phyloP scores from a whole-genome alignment of 2,888 invertebrate species.

The Andrena minutula region DNA sequence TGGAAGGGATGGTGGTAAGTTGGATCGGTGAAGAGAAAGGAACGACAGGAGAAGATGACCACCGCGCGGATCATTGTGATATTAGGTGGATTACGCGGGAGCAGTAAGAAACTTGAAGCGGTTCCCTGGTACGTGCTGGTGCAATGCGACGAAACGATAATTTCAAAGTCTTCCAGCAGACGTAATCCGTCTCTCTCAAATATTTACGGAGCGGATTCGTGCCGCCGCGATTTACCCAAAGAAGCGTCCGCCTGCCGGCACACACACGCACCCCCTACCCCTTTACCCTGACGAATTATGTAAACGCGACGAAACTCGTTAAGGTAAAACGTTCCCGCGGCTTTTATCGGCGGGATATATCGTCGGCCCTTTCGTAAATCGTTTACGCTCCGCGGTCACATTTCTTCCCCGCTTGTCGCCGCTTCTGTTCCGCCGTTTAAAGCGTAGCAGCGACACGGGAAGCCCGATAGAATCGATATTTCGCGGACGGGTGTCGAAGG shows the following conservation, averaged over 20 bases:
- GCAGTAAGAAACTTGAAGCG: constrained; percentile 32
- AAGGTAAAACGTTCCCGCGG: not conserved
- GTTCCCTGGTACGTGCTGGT: constrained; percentile 49
- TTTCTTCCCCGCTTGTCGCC: constrained; percentile 12
- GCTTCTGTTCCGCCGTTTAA: constrained; percentile 27
- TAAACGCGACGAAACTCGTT: constrained; percentile 32
- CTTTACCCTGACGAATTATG: constrained; percentile 12
- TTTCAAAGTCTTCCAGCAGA: constrained; percentile 30
- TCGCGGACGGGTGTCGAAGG: constrained; percentile 38
- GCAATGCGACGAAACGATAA: constrained; percentile 58
- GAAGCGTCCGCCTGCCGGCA: not conserved
- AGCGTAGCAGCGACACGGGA: not conserved
- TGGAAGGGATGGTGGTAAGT: not conserved
- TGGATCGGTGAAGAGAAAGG: not conserved
- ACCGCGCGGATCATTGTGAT: not conserved
- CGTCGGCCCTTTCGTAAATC: constrained; percentile 28
- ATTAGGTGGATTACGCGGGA: constrained; percentile 11
- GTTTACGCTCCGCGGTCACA: constrained; percentile 13
- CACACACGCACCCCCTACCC: not conserved
- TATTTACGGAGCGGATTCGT: constrained; percentile 49
- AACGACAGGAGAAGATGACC: not conserved
- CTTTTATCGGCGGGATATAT: constrained; percentile 17
- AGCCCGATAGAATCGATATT: constrained; percentile 53
- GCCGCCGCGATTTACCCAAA: constrained; percentile 22
- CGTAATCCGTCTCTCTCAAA: constrained; percentile 49